phyloP scores from a whole-genome alignment of 1,140 invertebrate genomes.

The Formica exsecta region DNA sequence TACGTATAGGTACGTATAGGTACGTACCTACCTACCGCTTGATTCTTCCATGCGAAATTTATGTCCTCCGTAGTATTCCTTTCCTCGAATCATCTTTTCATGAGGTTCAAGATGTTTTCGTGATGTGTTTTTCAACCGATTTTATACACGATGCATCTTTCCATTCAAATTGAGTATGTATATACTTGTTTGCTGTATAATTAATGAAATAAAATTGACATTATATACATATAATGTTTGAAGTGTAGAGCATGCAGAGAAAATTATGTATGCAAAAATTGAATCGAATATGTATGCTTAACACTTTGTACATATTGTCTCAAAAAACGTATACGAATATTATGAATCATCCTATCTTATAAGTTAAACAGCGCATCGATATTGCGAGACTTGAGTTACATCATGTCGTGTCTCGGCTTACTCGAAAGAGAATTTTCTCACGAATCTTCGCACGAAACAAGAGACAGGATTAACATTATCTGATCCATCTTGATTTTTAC shows the following conservation, averaged over 20 bases:
- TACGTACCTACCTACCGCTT: slow-evolving; percentile 40
- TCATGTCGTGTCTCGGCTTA: slow-evolving; percentile 29
- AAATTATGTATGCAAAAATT: neutral
- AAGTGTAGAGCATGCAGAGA: neutral
- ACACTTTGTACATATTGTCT: neutral
- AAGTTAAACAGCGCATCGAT: slow-evolving; percentile 11
- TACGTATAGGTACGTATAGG: no score
- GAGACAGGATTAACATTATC: slow-evolving; percentile 70
- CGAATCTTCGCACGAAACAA: slow-evolving; percentile 60
- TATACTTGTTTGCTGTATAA: neutral
- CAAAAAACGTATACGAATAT: neutral
- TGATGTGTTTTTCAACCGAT: neutral
- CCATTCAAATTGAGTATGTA: neutral
- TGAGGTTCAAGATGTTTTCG: neutral
- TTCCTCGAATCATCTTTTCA: slow-evolving; percentile 37
- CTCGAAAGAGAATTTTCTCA: slow-evolving; percentile 25
- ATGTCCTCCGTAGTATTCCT: slow-evolving; percentile 2
- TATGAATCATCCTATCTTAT: slow-evolving; percentile 6
- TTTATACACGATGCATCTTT: neutral
- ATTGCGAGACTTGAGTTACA: slow-evolving; percentile 26
- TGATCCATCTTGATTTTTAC: slow-evolving; percentile 46
- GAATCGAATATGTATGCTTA: neutral
- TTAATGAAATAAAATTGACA: slow-evolving; percentile 1
- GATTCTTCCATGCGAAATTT: slow-evolving; percentile 37
- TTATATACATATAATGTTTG: neutral